phyloP scores from a whole-genome alignment of 2,113 vertebrate species.

The Brevimyrus niger region DNA sequence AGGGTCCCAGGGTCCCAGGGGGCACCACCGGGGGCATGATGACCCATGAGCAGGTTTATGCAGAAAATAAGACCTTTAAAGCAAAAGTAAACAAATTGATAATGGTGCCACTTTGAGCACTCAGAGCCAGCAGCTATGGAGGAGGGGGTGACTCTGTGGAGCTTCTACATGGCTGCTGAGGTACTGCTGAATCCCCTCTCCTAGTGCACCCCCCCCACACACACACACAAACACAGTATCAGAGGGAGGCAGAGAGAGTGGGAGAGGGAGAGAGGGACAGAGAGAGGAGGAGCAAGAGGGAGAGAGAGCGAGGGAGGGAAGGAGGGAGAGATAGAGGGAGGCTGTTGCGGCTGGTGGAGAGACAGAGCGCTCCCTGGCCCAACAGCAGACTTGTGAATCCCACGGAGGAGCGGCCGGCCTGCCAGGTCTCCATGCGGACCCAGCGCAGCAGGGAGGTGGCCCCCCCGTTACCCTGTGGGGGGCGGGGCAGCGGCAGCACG shows the following conservation, averaged over 20 bases:
- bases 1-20: neutral
- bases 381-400: constrained; percentile 37
- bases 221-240: constrained; percentile 58
- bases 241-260: neutral
- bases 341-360: constrained; percentile 34
- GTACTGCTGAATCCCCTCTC: constrained; percentile 56
- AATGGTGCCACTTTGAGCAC: neutral
- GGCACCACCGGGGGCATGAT: too few relatives aligned
- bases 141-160: constrained; percentile 23
- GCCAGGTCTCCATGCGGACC: constrained; percentile 63
- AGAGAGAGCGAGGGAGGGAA: neutral
- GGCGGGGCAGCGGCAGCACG: constrained; percentile 69
- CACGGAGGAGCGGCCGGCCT: constrained; percentile 29
- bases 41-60: neutral
- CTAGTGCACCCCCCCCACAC: constrained; percentile 64
- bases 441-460: constrained; percentile 75
- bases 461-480: constrained; percentile 69
- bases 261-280: constrained; percentile 27
- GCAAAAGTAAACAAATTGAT: neutral
- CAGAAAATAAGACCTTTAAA: neutral
- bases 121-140: neutral
- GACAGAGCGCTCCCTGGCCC: constrained; percentile 23
- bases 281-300: neutral
- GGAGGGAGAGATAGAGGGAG: constrained; percentile 24
- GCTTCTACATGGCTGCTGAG: constrained; percentile 21